Percentiles rank a stretch among this genome's conserved stretches.
These are phyloP conservation scores for Pandion haliaetus DNA, from an alignment of 2,113 vertebrate genomes.

Conservation along the genomic window DNA sequence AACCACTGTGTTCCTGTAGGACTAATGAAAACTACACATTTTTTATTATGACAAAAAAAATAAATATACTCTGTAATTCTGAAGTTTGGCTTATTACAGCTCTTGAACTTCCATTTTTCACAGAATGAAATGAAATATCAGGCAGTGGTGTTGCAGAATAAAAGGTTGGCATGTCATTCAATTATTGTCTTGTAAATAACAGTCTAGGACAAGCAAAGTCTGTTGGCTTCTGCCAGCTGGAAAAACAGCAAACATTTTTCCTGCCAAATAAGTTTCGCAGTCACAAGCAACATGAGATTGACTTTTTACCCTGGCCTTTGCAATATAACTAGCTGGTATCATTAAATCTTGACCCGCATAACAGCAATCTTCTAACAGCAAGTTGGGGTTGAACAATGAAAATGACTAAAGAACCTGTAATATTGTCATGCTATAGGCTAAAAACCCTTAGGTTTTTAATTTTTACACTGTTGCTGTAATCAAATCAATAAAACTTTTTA, in stretches of 20 bases:
- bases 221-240: not conserved
- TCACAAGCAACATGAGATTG: not conserved
- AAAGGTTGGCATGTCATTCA: not conserved
- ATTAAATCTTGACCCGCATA: not conserved
- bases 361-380: not conserved
- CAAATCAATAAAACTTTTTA: not conserved
- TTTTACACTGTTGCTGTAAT: not conserved
- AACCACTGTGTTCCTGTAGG: not conserved
- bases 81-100: not conserved
- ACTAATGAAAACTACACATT: not conserved
- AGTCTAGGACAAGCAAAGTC: not conserved
- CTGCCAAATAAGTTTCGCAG: not conserved
- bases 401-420: not conserved
- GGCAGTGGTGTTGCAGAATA: not conserved
- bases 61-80: not conserved
- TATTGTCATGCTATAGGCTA: not conserved
- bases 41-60: not conserved
- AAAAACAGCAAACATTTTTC: not conserved
- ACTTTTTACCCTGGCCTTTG: not conserved
- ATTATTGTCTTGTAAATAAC: not conserved
- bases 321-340: not conserved
- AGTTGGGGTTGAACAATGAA: not conserved
- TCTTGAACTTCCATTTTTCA: not conserved
- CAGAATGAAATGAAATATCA: not conserved
- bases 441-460: not conserved